phyloP scores from a whole-genome alignment of 2,113 vertebrate species.

The Eidolon helvum region DNA sequence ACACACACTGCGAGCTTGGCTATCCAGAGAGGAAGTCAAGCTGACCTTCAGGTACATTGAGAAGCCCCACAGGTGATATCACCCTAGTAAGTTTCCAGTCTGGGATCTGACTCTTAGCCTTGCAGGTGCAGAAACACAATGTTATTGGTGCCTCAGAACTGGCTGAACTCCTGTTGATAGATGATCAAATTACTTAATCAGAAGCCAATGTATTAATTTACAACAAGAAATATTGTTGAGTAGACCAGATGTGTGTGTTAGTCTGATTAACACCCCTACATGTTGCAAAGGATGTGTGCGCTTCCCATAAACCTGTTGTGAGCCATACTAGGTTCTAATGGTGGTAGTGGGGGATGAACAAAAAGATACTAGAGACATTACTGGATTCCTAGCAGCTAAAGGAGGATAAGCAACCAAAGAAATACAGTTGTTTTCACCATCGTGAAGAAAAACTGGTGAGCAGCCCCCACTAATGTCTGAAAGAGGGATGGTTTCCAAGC shows the following conservation, averaged over 20 bases:
- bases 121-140: neutral
- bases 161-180: neutral
- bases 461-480: neutral
- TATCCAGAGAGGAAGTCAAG: neutral
- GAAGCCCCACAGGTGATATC: neutral
- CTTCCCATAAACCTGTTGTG: neutral
- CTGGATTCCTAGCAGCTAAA: neutral
- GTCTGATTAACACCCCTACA: neutral
- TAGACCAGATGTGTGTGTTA: neutral
- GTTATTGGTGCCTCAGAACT: neutral
- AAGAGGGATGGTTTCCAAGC: neutral
- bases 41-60: neutral
- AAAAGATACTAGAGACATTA: neutral
- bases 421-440: neutral
- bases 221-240: neutral
- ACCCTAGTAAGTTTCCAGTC: neutral
- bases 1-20: neutral
- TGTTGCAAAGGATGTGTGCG: neutral
- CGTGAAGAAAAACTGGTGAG: neutral
- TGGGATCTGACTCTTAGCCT: neutral
- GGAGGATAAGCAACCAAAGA: neutral
- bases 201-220: neutral
- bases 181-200: neutral
- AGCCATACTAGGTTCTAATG: neutral
- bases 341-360: neutral